Evolutionary conservation across 2,888 invertebrate species (phyloP), one percentile per base, ranked within the genome.

Genomic region (Dryomyza anilis): DNA sequence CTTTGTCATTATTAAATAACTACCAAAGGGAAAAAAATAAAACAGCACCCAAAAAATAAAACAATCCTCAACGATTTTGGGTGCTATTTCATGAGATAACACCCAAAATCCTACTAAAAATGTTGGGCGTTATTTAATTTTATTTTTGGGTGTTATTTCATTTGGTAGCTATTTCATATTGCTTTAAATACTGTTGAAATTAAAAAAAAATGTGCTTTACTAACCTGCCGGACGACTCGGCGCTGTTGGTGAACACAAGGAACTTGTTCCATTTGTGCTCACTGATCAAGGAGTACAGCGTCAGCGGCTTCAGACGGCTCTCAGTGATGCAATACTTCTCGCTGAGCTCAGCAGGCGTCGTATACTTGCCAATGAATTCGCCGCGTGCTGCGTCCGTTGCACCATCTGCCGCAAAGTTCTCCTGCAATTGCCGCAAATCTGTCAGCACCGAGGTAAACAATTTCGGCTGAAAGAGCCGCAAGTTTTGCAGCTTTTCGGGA

Each of bases 381-480:
- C 86, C 86, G 4, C 79, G 74, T 12, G 77, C 72, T 12, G n/a
- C 58, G 0, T 45, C 16, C 2, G 30, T 12, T 14, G 2, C 64
- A 56, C 50, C n/a, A 2, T 12, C 48, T 1, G 43, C 33, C 1
- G 62, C 67, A 27, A 70, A 72, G 8, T 75, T 70, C 2, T 70
- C 66, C 1, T 71, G 73, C 39, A 77, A 60, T n/a, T 75, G 70
- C 1, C 72, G 62, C 7, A 74, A 19, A 36, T 72, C 68, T 0
- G 85, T 82, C 14, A 86, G 78, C 4, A 90, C 86, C 0, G 92
- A 89, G 19, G 94, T 94, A 80, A 97, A 97, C 6, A 99, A 85
- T 81, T 91, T 93, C 0, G 99, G 98, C 79, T 94, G 92, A 77
- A 96, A 97, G 6, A 99, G 85, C 14, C 92, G 90, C 79, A 98